phyloP scores from a whole-genome alignment of 2,113 vertebrate species.

The Epinephelus lanceolatus region DNA sequence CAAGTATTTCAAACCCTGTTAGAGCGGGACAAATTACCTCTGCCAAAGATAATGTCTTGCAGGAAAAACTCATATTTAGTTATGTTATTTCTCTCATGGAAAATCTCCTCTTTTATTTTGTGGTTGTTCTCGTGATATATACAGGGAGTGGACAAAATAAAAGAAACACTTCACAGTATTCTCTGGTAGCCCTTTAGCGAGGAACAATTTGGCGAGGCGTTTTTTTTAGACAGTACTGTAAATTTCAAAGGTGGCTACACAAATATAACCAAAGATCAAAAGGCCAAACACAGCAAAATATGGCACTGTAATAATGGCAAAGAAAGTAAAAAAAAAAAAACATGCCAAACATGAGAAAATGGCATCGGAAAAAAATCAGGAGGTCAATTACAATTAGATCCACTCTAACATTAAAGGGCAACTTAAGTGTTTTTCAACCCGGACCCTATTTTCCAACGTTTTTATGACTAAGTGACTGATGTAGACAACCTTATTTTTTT shows the following conservation, averaged over 20 bases:
- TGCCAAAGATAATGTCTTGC: neutral
- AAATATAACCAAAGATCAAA: no score
- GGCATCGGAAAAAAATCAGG: no score
- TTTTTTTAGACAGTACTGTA: neutral
- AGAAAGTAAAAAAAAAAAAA: no score
- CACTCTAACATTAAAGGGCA: no score
- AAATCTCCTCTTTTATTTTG: neutral
- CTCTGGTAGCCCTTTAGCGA: neutral
- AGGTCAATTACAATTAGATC: no score
- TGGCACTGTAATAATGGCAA: no score
- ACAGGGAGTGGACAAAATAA: neutral
- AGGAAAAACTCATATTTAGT: neutral
- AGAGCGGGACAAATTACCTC: neutral
- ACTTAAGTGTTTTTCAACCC: no score
- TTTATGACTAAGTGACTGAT: no score
- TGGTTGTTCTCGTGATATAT: neutral
- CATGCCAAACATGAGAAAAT: no score
- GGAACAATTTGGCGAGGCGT: neutral
- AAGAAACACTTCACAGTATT: neutral
- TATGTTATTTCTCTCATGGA: neutral
- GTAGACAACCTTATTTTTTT: no score
- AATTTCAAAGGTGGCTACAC: neutral
- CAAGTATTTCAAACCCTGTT: constrained; percentile 87
- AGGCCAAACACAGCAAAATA: no score
- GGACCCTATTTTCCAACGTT: no score